A percentile compares a stretch with the other conserved stretches of the same genome.
These are phyloP conservation scores for Heliocidaris erythrogramma DNA, from an alignment of 35 echinoderm and acorn worm species.

Conservation along the genomic window DNA sequence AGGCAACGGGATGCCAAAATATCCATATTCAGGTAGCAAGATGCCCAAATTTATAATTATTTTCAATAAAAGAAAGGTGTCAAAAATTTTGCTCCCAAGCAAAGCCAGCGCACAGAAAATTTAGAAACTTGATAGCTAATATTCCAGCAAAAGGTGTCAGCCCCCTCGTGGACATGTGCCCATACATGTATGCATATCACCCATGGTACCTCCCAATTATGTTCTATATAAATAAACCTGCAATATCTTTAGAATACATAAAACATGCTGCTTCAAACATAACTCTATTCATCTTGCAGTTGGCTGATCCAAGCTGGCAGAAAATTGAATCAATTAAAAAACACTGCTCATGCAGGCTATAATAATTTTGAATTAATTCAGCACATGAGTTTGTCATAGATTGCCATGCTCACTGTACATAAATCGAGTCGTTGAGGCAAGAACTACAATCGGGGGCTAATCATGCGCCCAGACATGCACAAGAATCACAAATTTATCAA, in stretches of 20 bases:
- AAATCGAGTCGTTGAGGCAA: neutral
- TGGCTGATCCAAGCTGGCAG: neutral
- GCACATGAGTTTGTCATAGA: neutral
- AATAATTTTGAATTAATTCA: neutral
- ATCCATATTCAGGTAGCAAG: too few relatives aligned
- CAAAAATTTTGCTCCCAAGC: too few relatives aligned
- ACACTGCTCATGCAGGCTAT: neutral
- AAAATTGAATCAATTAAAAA: constrained; percentile 15
- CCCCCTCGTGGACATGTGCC: too few relatives aligned
- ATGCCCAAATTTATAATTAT: too few relatives aligned
- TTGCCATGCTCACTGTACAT: neutral
- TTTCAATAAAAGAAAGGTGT: too few relatives aligned
- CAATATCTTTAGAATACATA: neutral
- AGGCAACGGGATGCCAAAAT: too few relatives aligned
- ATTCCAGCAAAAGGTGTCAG: too few relatives aligned
- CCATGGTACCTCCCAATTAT: too few relatives aligned
- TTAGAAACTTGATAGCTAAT: too few relatives aligned
- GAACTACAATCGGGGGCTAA: neutral
- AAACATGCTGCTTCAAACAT: neutral
- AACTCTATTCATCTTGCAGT: neutral
- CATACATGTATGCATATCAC: too few relatives aligned
- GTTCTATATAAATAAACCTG: neutral
- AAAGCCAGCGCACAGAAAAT: too few relatives aligned
- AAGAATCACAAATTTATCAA: neutral
- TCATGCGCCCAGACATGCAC: neutral